Conservation (phyloP, 2,797 vertebrate species). For the Vespertilio murinus region DNA sequence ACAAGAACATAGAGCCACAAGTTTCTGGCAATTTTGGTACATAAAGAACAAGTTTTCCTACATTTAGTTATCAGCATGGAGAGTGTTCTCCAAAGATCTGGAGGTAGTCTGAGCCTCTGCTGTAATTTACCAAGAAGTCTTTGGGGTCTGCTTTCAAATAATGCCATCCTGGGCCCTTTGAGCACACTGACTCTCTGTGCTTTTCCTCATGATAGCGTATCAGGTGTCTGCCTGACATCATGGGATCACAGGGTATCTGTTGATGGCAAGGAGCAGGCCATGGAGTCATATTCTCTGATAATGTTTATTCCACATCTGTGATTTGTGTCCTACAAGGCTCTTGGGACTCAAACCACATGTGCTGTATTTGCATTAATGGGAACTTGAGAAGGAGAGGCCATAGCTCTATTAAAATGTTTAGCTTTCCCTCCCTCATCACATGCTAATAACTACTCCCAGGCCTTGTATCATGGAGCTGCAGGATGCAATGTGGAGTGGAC, state of each 20-base stretch:
- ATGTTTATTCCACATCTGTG: constrained; percentile 54
- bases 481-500: constrained; percentile 25
- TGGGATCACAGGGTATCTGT: constrained; percentile 2
- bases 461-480: constrained; percentile 47
- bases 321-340: constrained; percentile 61
- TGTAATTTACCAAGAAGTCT: background rate
- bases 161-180: background rate
- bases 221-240: background rate
- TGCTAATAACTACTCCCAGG: constrained; percentile 74
- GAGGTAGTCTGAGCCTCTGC: background rate
- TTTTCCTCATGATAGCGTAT: background rate
- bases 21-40: background rate
- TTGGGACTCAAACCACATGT: constrained; percentile 61
- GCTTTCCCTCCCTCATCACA: constrained; percentile 71
- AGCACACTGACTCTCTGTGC: background rate
- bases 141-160: background rate
- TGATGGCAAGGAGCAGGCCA: constrained; percentile 13
- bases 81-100: background rate
- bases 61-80: background rate
- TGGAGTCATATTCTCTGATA: constrained; percentile 42
- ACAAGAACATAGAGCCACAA: background rate
- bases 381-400: constrained; percentile 69
- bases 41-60: background rate
- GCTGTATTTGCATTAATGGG: constrained; percentile 65
- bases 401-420: constrained; percentile 73